These are phyloP conservation scores for Synanthedon formicaeformis DNA, from an alignment of 2,888 invertebrate species.

Conservation along the genomic window DNA sequence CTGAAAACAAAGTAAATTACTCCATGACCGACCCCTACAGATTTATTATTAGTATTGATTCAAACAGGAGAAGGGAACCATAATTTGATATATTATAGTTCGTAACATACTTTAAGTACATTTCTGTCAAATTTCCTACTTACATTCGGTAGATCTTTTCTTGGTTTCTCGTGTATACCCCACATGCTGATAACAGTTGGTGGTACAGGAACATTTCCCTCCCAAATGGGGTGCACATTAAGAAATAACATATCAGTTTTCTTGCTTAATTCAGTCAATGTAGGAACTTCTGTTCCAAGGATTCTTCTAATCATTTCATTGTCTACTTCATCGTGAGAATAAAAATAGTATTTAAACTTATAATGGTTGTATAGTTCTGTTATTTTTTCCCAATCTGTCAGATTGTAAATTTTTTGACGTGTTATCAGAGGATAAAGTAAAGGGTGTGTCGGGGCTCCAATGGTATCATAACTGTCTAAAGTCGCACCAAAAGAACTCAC, in stretches of 20 bases:
- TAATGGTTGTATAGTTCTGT: slow-evolving; percentile 6
- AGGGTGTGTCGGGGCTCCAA: slow-evolving; percentile 10
- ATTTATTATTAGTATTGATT: too few species aligned
- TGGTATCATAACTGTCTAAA: slow-evolving; percentile 2
- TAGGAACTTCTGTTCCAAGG: slow-evolving; percentile 11
- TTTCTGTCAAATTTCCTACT: not conserved
- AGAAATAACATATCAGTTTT: slow-evolving; percentile 38
- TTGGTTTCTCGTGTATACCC: slow-evolving; percentile 34
- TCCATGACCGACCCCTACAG: too few species aligned
- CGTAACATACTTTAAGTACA: not conserved
- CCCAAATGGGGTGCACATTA: slow-evolving; percentile 39
- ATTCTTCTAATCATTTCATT: slow-evolving; percentile 3
- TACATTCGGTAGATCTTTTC: slow-evolving; percentile 41
- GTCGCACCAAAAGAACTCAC: slow-evolving; percentile 12
- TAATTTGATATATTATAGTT: not conserved
- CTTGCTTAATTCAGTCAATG: slow-evolving; percentile 13
- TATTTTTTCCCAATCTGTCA: slow-evolving; percentile 12
- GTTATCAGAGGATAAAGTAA: slow-evolving; percentile 6
- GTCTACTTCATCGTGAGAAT: not conserved
- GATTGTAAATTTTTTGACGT: not conserved
- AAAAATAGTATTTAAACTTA: not conserved
- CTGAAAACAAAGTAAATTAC: too few species aligned
- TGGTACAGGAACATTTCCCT: slow-evolving; percentile 33
- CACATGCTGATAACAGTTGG: slow-evolving; percentile 40
- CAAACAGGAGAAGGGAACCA: too few species aligned